Evolutionary conservation across 2,113 vertebrate genomes (phyloP).

Genomic region (Carassius auratus): DNA sequence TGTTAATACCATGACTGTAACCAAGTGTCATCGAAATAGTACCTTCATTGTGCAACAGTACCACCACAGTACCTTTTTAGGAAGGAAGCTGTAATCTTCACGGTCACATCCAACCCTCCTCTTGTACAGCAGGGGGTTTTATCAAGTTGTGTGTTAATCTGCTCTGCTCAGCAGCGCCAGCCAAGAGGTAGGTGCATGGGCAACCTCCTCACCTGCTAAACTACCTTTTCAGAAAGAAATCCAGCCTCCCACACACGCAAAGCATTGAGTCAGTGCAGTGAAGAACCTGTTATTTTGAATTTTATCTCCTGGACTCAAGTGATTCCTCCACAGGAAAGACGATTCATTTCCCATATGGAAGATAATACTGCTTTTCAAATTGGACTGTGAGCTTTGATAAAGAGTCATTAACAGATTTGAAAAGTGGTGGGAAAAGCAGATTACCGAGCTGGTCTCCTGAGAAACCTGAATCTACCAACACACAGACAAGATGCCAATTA

Average conservation of each 20-base stretch:
- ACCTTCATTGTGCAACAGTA: neutral
- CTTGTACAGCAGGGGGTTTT: neutral
- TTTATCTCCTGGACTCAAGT: neutral
- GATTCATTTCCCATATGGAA: neutral
- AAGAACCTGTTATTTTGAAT: neutral
- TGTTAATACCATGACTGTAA: neutral
- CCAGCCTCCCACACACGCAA: conserved; percentile 1
- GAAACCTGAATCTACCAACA: neutral
- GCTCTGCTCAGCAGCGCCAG: neutral
- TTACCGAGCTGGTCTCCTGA: conserved; percentile 24
- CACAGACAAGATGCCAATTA: neutral
- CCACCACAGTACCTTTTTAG: neutral
- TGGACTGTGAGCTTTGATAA: conserved; percentile 7
- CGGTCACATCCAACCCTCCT: neutral
- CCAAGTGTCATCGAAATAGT: neutral
- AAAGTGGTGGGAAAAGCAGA: conserved; percentile 17
- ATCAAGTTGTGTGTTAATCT: conserved; percentile 36
- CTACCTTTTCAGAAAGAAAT: conserved; percentile 2
- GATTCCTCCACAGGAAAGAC: neutral
- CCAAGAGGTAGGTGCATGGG: neutral
- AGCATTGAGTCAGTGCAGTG: neutral
- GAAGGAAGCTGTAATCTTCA: neutral
- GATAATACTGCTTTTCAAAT: neutral
- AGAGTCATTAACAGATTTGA: conserved; percentile 21
- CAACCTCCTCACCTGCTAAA: conserved; percentile 14